Evolutionary conservation across 2,113 vertebrate genomes (phyloP), one percentile per base, ranked within the genome.

Genomic region (Rhinichthys klamathensis): DNA sequence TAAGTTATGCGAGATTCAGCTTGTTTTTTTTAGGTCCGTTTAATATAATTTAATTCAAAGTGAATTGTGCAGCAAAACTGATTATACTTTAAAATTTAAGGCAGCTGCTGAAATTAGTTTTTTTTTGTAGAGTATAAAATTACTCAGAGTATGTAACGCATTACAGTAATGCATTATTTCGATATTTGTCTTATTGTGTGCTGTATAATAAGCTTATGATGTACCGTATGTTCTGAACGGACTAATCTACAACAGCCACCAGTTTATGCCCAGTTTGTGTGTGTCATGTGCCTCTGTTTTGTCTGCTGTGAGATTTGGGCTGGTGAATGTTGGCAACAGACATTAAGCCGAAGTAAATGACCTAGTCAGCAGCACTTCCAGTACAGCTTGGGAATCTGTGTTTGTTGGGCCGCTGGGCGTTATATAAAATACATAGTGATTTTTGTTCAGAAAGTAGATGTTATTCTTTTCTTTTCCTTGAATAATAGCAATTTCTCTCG

Each of bases 201-300:
- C 77, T 86, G 16, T 30, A 69, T 86, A 82, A 77, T 49, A 60
- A 32, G 70, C 16, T 61, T 49, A 30, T 89, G 72, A 76, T 60
- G 56, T 80, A 76, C 41, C 44, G n/a, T 11, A 15, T 63, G 85
- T 81, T 70, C 81, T 83, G 51, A 84, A 82, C 56, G 80, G 23
- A n/a, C 9, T 9, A 21, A 82, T 67, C 60, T 49, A 35, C 61
- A 81, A 6, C 60, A 81, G 41, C 79, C 32, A 69, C 46, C 65
- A 80, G 76, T 83, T 80, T 85, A 51, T 60, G 49, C 86, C 65
- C 30, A 38, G 56, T 27, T 58, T n/a, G 49, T 35, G 32, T 67
- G 60, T 30, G 61, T 87, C 84, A 84, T 78, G 76, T 80, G 81
- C 70, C 15, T 38, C 58, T 85, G 46, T 58, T 74, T 83, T 85